These are phyloP conservation scores for Zaprionus nigranus DNA, from an alignment of 1,140 invertebrate species.

Conservation along the genomic window DNA sequence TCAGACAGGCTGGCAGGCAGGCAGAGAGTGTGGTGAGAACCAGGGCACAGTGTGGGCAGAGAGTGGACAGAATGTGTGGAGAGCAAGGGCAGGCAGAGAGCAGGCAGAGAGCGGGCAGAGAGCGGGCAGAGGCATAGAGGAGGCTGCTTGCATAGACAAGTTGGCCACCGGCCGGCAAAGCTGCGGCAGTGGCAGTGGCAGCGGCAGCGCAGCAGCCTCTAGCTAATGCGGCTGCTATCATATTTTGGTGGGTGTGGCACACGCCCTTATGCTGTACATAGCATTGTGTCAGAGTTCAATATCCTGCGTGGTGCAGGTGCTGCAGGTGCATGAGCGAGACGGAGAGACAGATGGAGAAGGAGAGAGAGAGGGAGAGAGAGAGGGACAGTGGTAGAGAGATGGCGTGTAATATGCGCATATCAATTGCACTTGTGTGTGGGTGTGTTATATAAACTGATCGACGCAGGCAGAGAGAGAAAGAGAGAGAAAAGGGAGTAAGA, in stretches of 20 bases:
- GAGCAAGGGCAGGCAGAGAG: neutral
- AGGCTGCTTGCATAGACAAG: constrained; percentile 35
- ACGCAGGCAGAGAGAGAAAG: neutral
- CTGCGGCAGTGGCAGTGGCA: neutral
- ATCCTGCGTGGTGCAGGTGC: constrained; percentile 60
- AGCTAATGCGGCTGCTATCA: neutral
- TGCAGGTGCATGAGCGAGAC: neutral
- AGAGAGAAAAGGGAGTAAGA: neutral
- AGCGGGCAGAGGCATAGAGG: neutral
- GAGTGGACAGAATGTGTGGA: neutral
- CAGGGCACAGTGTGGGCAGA: neutral
- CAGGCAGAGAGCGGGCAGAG: neutral
- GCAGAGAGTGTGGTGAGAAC: neutral
- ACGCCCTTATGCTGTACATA: constrained; percentile 50
- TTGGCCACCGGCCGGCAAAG: constrained; percentile 68
- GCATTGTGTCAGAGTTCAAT: constrained; percentile 80
- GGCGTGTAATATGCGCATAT: neutral
- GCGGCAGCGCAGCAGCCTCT: neutral
- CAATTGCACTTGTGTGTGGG: neutral
- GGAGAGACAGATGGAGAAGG: neutral
- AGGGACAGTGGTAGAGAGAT: neutral
- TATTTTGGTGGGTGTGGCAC: neutral
- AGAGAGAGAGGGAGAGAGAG: neutral
- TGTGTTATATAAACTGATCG: constrained; percentile 7
- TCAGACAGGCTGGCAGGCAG: neutral